Percentiles rank a stretch among this genome's conserved stretches.
phyloP scores from a whole-genome alignment of 2,797 vertebrate species.

The Dromococcyx pavoninus region DNA sequence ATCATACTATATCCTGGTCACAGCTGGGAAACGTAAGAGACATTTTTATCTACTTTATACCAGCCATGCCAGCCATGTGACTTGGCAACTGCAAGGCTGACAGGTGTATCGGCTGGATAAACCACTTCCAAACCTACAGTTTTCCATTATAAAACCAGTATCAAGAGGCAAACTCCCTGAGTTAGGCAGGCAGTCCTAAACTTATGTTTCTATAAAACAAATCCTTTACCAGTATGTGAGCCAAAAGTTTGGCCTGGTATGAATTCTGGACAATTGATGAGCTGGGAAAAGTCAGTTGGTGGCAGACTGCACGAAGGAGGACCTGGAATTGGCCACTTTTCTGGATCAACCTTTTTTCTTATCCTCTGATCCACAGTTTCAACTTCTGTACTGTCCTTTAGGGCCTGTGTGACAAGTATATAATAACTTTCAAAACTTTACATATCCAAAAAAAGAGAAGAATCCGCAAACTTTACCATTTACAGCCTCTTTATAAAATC shows the following conservation, averaged over 20 bases:
- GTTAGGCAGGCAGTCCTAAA: neutral
- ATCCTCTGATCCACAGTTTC: slow-evolving; percentile 89
- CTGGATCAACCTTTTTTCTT: slow-evolving; percentile 88
- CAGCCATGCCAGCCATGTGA: neutral
- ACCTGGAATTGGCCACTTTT: slow-evolving; percentile 91
- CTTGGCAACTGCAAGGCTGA: neutral
- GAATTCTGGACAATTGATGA: slow-evolving; percentile 90
- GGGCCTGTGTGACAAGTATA: slow-evolving; percentile 78
- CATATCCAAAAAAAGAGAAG: neutral
- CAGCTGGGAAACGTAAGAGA: neutral
- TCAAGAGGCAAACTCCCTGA: slow-evolving; percentile 5
- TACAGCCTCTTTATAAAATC: neutral
- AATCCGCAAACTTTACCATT: neutral
- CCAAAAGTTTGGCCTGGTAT: slow-evolving; percentile 86
- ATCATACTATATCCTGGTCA: neutral
- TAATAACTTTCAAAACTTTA: neutral
- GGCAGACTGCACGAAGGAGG: slow-evolving; percentile 78
- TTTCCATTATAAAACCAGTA: neutral
- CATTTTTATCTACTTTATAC: neutral
- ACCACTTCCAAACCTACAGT: neutral
- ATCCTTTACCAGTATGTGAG: slow-evolving; percentile 77
- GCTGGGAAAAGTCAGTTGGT: slow-evolving; percentile 87
- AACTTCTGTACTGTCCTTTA: slow-evolving; percentile 91
- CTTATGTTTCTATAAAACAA: slow-evolving; percentile 36
- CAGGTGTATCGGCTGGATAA: neutral